Conservation (phyloP, 2,888 invertebrate species). For the Drosophila austrosaltans region DNA sequence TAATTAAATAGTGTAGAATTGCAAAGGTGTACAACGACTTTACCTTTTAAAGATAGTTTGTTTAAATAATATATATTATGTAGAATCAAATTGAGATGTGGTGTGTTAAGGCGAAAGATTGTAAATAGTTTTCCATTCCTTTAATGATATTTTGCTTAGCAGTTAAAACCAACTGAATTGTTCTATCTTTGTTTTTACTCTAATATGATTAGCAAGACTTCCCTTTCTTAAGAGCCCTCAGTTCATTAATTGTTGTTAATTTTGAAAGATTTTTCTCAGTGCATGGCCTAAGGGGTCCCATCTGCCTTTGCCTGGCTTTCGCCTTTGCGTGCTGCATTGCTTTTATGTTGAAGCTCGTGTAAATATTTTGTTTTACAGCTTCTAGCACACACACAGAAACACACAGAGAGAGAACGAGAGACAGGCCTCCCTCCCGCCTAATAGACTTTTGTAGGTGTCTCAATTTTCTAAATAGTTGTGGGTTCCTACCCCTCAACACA, state of each 20-base stretch:
- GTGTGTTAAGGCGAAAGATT: too few relatives aligned
- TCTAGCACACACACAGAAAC: constrained; percentile 54
- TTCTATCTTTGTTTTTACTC: too few relatives aligned
- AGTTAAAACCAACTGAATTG: too few relatives aligned
- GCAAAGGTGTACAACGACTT: too few relatives aligned
- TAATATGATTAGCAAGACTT: too few relatives aligned
- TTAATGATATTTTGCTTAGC: too few relatives aligned
- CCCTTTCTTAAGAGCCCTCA: too few relatives aligned
- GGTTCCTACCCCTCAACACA: constrained; percentile 23
- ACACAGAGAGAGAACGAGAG: background rate
- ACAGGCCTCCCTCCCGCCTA: constrained; percentile 22
- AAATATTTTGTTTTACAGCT: constrained; percentile 80
- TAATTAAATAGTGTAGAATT: too few relatives aligned
- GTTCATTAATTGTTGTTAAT: background rate
- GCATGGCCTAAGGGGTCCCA: constrained; percentile 27
- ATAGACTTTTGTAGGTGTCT: constrained; percentile 67
- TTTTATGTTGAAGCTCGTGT: constrained; percentile 75
- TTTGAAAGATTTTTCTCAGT: constrained; percentile 7
- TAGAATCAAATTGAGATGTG: too few relatives aligned
- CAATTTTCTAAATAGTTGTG: constrained; percentile 71
- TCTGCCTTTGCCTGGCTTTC: constrained; percentile 46
- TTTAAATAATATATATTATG: too few relatives aligned
- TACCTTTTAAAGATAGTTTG: too few relatives aligned
- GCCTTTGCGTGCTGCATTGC: constrained; percentile 66
- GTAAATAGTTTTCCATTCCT: too few relatives aligned